Base-by-base conservation (phyloP, 1,140 invertebrate genomes). In the Anastatus disparis region DNA sequence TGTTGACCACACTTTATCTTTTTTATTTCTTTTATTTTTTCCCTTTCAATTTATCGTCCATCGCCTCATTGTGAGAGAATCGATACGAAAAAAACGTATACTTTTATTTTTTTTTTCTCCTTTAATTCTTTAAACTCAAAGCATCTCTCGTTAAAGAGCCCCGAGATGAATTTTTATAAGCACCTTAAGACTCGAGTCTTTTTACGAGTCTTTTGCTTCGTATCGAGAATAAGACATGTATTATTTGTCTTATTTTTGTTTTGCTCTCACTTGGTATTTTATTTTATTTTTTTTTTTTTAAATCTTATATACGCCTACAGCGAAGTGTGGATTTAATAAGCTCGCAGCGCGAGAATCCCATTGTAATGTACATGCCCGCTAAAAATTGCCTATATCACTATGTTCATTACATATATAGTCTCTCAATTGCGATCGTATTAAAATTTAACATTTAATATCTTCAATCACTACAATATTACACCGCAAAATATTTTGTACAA, bases 401-500 rank as follows among this genome's bases (percentile, higher is more conserved):
- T 71, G 46, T 66, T 65, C 46, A 71, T 65, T 71, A 65, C 70
- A 65, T 66, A 71, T 81, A 80, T 79, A 79, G 78, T 81, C 76
- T 79, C 75, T 82, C 80, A 78, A 84, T 85, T 83, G 84, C 82
- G 81, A 86, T 81, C 78, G 84, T 86, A 85, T 86, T 85, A 86
- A 86, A 86, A 86, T 86, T 86, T 84, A 86, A 85, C 84, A 86
- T 85, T 86, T 81, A 85, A 81, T 84, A 83, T 84, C 75, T 67
- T 72, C 58, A 83, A 84, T 85, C 83, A 85, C 84, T 86, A 86
- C 84, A 85, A 86, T 85, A 84, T 85, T 86, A 86, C 84, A 86
- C 81, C 83, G 80, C 84, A 80, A 72, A n/a, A 85, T 84, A 85
- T 84, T 79, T 86, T 86, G 83, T 86, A 85, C 85, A 85, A 84